Base-by-base conservation (phyloP, 2,888 invertebrate species). In the Drosophila ezoana region DNA sequence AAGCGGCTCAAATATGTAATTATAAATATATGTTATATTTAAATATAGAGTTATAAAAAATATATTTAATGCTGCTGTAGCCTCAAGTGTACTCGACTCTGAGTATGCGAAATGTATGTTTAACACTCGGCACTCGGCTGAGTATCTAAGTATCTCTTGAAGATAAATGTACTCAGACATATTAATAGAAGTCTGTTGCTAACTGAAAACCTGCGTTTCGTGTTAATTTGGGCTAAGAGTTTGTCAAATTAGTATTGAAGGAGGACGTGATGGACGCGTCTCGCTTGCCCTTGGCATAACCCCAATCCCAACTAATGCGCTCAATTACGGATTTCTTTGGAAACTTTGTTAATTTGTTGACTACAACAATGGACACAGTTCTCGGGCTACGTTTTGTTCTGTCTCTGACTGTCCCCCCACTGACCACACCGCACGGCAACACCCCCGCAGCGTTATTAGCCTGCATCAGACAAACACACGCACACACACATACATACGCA, bases 261-360 rank as follows among this genome's bases (percentile, higher is more conserved):
- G 61, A 52, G 75, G 45, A 75, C 72, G 76, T 75, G 73, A 68
- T 76, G 72, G 37, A 63, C 68, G 57, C 63, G 23, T 18, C 9
- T 52, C 2, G 51, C 48, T 74, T 44, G 54, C 56, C 65, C 52
- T 57, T 51, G 49, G 57, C 13, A 43, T 56, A 56, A 57, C 60
- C 67, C 68, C 60, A 62, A 56, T 54, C 53, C 44, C 33, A 38
- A 58, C 72, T 80, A 81, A 76, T 76, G 73, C 62, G 72, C 84
- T 76, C 81, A 82, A 87, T 81, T 82, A 84, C 79, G 67, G 54
- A 81, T 79, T 83, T 83, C 85, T 75, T 84, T 64, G 79, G 82
- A 83, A 86, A 87, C 75, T 81, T 83, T 81, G 79, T 84, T 82
- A 87, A 83, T 83, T 83, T 83, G 73, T 87, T 87, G 77, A 75